Evolutionary conservation across 2,113 vertebrate species (phyloP).

Genomic region (Hydrolagus affinis): DNA sequence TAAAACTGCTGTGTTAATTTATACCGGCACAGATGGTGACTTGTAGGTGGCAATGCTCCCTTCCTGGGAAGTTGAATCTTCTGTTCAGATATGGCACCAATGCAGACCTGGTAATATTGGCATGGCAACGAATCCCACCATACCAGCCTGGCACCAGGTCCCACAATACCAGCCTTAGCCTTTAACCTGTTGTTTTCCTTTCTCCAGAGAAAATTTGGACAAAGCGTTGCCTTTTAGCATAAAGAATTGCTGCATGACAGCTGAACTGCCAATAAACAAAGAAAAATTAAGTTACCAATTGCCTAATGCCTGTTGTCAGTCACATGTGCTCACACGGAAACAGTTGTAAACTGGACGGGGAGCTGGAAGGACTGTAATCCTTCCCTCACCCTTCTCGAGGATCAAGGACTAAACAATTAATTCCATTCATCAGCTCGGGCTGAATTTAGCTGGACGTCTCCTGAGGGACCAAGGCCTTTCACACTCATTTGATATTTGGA

Average conservation of each 20-base stretch:
- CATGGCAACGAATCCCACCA: no score
- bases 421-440: background rate
- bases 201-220: background rate
- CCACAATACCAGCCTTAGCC: no score
- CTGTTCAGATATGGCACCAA: no score
- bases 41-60: no score
- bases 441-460: background rate
- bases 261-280: background rate
- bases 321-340: background rate
- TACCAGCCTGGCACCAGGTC: no score
- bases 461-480: background rate
- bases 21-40: no score
- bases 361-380: background rate
- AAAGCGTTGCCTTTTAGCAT: no score
- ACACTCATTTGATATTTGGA: slow-evolving; percentile 3
- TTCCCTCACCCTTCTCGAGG: no score
- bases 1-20: no score
- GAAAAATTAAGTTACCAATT: background rate
- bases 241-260: no score
- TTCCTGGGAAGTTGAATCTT: no score
- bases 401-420: background rate
- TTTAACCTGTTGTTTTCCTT: background rate
- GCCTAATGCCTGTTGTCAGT: background rate
- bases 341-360: background rate
- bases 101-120: no score